Base-by-base conservation (phyloP, 2,888 invertebrate species). In the Trachelus stipa region DNA sequence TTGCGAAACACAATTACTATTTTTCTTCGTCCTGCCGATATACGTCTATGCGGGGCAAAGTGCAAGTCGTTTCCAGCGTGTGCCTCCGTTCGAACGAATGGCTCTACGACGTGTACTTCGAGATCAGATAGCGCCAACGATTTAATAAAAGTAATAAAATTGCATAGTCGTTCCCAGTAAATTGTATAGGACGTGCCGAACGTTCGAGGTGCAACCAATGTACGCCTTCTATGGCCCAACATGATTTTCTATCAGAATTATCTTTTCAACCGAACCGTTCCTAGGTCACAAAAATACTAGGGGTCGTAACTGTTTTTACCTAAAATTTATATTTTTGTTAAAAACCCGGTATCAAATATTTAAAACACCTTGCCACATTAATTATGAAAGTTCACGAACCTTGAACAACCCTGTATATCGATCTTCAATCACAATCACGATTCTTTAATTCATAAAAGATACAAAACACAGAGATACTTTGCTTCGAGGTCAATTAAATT, bases 81-180 rank as follows among this genome's bases (percentile, higher is more conserved):
- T 71, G 71, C 71, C 71, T 71, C 71, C 71, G 71, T 71, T 71
- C 79, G 74, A 74, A 75, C 73, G 77, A 75, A 78, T 76, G 75
- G 75, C 76, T 80, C 75, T 78, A 76, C 80, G 77, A 80, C 78
- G 78, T 78, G 78, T 79, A 77, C 77, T 77, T 78, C 73, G 71
- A 75, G 78, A 81, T 81, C 81, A 80, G 80, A 81, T 81, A 80
- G 79, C 80, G 78, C 77, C 79, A 81, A 81, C 81, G 79, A 81
- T 81, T 81, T 81, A 81, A 81, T 81, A 81, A 81, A 79, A 81
- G 79, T 79, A 81, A 78, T 79, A 79, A 80, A 79, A 81, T 78
- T 78, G 78, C 79, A 81, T 81, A 79, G 81, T 79, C 80, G 81
- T 81, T 77, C 81, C 78, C 80, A 78, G 81, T 81, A 81, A 81